Evolutionary conservation across 2,797 vertebrate species (phyloP).

Genomic region (Acropternis orthonyx): DNA sequence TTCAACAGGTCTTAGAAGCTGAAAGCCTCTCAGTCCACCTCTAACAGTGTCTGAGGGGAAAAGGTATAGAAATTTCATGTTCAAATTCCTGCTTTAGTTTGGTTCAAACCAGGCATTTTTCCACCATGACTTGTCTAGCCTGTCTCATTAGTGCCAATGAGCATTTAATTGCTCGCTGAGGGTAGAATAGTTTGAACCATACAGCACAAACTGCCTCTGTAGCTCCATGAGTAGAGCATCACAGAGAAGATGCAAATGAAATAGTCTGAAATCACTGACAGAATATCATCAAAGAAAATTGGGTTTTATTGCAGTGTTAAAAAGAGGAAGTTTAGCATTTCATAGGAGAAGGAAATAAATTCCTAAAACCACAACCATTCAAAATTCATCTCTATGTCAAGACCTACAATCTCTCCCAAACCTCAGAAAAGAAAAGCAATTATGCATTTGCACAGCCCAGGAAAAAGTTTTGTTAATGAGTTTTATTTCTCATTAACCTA

Average conservation of each 20-base stretch:
- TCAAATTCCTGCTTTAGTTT: background rate
- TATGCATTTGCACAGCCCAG: background rate
- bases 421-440: background rate
- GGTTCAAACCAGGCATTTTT: background rate
- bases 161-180: background rate
- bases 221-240: background rate
- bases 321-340: background rate
- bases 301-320: background rate
- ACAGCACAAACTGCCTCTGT: background rate
- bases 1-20: background rate
- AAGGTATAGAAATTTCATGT: background rate
- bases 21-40: background rate
- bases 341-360: background rate
- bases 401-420: background rate
- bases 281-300: background rate
- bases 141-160: background rate
- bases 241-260: background rate
- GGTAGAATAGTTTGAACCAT: background rate
- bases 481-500: background rate
- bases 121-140: background rate
- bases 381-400: background rate
- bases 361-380: rapidly evolving
- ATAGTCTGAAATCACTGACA: background rate
- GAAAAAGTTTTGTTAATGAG: background rate
- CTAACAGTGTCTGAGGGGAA: background rate